Conservation (phyloP, 2,113 vertebrate species). For the Perca schrenkii region DNA sequence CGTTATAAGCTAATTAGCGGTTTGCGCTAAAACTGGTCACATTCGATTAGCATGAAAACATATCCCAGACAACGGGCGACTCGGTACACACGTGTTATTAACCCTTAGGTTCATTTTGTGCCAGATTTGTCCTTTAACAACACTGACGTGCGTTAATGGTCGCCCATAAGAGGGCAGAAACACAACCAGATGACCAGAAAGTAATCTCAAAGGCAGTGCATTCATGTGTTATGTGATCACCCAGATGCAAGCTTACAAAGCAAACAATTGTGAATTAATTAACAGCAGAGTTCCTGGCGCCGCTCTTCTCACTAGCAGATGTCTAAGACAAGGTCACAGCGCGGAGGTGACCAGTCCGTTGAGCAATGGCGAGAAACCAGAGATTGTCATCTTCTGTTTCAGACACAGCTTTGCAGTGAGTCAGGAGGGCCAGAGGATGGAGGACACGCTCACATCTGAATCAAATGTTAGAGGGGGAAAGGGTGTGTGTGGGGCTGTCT, state of each 20-base stretch:
- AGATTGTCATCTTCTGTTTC: constrained; percentile 64
- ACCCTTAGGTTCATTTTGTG: too few species aligned
- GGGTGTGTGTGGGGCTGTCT: neutral
- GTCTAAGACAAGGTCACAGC: constrained; percentile 77
- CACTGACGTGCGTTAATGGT: neutral
- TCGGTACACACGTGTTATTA: too few species aligned
- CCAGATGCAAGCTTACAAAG: constrained; percentile 65
- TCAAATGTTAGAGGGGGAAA: constrained; percentile 26
- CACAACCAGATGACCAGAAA: constrained; percentile 34
- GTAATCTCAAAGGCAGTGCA: constrained; percentile 50
- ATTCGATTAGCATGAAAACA: too few species aligned
- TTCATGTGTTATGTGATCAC: constrained; percentile 64
- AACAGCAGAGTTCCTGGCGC: constrained; percentile 72
- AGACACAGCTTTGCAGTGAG: constrained; percentile 31
- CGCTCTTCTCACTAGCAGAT: constrained; percentile 62
- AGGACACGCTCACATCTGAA: constrained; percentile 45
- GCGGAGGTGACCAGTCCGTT: constrained; percentile 58
- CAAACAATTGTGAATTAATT: constrained; percentile 83
- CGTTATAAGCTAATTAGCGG: too few species aligned
- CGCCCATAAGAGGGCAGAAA: neutral
- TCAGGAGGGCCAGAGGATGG: constrained; percentile 30
- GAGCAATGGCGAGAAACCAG: constrained; percentile 55
- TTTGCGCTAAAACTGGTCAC: too few species aligned
- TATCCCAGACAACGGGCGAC: too few species aligned
- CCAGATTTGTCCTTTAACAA: neutral